Evolutionary conservation across 2,797 vertebrate genomes (phyloP), one percentile per base, ranked within the genome.

Genomic region (Malurus leucopterus): DNA sequence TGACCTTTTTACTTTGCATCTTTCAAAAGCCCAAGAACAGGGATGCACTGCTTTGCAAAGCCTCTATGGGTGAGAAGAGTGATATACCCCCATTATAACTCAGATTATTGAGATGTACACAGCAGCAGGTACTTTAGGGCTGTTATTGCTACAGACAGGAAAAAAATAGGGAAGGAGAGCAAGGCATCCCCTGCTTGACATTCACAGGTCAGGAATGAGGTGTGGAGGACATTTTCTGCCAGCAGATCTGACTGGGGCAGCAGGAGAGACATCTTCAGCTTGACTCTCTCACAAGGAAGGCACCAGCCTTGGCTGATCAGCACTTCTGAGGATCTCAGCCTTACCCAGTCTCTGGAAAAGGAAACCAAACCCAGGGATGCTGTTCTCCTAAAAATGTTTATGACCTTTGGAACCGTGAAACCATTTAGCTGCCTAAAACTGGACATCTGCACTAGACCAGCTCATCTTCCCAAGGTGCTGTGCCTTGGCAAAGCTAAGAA

Each of bases 51-150:
- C 41, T 63, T 76, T 67, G 44, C n/a, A n/a, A 73, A 14, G 57
- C 50, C 63, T 46, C 38, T n/a, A 65, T 59, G 38, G 36, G 17
- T 53, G 5, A 51, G 40, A 11, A 36, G 11, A 65, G 34, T 17
- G n/a, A 32, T 13, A 19, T 0, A 41, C 1, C 9, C 7, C 9
- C 20, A 6, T 43, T 8, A 14, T 2, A 32, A 29, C 13, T 77
- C 38, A 75, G 8, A 12, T 16, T 26, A 10, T 3, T 21, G n/a
- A 20, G 51, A 13, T 44, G 15, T 4, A 63, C 34, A 43, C 20
- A 87, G 40, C 26, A 68, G 18, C 20, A 74, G 22, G 13, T 40
- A 16, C 43, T 67, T 62, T 11, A 54, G 32, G 44, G 63, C 61
- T 74, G 27, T 17, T 64, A 8, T 30, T 63, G 44, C 34, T 76